Base-by-base conservation (phyloP, 1,140 invertebrate species). In the Drosophila mauritiana region DNA sequence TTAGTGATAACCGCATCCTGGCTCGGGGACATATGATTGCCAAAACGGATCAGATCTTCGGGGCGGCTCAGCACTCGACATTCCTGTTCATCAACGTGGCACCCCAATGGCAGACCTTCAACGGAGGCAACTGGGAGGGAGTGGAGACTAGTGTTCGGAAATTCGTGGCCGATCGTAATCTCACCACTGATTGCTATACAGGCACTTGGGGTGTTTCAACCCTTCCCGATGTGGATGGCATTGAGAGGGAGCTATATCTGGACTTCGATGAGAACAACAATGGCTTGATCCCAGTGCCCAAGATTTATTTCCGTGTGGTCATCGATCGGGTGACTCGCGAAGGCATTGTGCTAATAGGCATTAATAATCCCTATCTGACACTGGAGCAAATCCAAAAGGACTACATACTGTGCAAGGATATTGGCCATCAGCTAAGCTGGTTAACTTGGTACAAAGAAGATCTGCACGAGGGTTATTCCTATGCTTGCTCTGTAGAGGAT, bases 11-110 rank as follows among this genome's bases (percentile, higher is more conserved):
- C 69, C 77, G 90, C 0, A 94, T 92, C 76, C 77, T 96, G 51
- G 92, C 95, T 0, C 93, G 94, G n/a, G 95, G 95, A 31, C 96
- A 96, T 73, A 91, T 96, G 51, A 91, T 94, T 0, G 95, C 95
- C 4, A 95, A 95, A 74, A 93, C 93, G 31, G 95, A 96, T 85
- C 94, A 94, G 46, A 93, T 96, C 3, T 95, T 94, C 70, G 95
- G 93, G 0, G 90, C 93, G 1, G 93, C 94, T 7, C 95, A 96
- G 75, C 92, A 93, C 2, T 90, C 94, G 1, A 95, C 95, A 0
- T 96, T 95, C 78, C 94, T 94, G 56, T 96, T 94, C 78, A 93
- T 95, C 6, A 96, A 96, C 86, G 93, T 93, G 20, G 94, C 93
- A 0, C 95, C 95, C 0, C 95, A 92, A 73, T 96, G 95, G 95